Conservation (phyloP, 2,797 vertebrate genomes). For the Fistularia tabacaria region DNA sequence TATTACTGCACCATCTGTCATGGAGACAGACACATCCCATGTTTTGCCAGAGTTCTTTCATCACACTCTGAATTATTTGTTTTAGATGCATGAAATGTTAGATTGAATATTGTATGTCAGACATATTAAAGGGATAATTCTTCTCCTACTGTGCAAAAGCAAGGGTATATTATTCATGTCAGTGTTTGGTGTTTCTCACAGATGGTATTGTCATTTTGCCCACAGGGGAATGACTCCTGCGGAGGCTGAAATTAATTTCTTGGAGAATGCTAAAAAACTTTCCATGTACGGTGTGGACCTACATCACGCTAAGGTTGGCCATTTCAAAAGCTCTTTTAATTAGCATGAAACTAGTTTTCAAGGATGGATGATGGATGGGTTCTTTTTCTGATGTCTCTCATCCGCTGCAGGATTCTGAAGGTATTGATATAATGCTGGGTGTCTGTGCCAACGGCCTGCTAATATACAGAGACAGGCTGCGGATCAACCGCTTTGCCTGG, state of each 20-base stretch:
- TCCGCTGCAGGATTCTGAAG: slow-evolving; percentile 88
- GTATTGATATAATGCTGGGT: slow-evolving; percentile 97
- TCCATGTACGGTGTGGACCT: slow-evolving; percentile 99
- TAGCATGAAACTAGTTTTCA: background rate
- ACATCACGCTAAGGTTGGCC: slow-evolving; percentile 92
- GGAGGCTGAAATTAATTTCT: slow-evolving; percentile 96
- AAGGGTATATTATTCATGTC: slow-evolving; percentile 30
- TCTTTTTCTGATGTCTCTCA: background rate
- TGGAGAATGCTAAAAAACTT: slow-evolving; percentile 98
- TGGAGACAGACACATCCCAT: too few relatives aligned
- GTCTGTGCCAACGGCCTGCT: slow-evolving; percentile 96
- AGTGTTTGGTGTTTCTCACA: slow-evolving; percentile 2
- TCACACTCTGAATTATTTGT: background rate
- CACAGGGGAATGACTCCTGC: slow-evolving; percentile 95
- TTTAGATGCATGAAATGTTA: background rate
- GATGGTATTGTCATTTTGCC: slow-evolving; percentile 14
- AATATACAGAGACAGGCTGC: slow-evolving; percentile 95
- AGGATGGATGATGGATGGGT: slow-evolving; percentile 6
- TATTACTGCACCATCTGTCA: too few relatives aligned
- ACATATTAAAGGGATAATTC: background rate
- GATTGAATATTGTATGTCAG: too few relatives aligned
- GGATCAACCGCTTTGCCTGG: slow-evolving; percentile 99
- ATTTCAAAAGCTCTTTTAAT: background rate
- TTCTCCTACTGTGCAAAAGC: slow-evolving; percentile 20
- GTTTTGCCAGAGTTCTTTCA: too few relatives aligned